Conservation (phyloP, 2,888 invertebrate genomes). For the Argynnis bischoffii region DNA sequence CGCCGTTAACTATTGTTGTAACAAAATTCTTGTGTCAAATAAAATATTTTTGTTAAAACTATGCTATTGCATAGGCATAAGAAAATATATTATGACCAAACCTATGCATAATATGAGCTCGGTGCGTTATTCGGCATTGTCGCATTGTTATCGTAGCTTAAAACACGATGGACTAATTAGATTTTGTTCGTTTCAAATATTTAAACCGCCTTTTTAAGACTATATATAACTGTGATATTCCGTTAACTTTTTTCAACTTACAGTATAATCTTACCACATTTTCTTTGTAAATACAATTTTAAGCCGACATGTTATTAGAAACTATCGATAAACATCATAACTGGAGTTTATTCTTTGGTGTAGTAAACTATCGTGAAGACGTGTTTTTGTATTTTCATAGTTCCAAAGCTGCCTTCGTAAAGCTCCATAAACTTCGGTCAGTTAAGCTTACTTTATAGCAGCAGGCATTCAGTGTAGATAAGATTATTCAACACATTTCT, state of each 20-base stretch:
- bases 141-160: slow-evolving; percentile 6
- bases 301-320: no score
- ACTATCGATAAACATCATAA: no score
- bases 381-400: slow-evolving; percentile 7
- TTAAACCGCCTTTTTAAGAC: background rate
- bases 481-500: slow-evolving; percentile 30
- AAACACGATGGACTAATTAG: background rate
- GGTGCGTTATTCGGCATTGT: background rate
- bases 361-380: background rate
- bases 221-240: no score
- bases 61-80: background rate
- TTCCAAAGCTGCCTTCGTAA: slow-evolving; percentile 7
- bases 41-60: no score
- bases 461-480: slow-evolving; percentile 38
- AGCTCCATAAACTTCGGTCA: slow-evolving; percentile 36
- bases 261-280: no score
- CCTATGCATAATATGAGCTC: background rate
- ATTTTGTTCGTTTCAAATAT: background rate
- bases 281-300: no score
- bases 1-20: no score
- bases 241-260: no score
- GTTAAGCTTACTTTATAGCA: slow-evolving; percentile 40
- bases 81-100: no score
- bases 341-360: no score
- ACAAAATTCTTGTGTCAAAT: no score